phyloP scores from a whole-genome alignment of 2,113 vertebrate genomes.

The Blennius ocellaris region DNA sequence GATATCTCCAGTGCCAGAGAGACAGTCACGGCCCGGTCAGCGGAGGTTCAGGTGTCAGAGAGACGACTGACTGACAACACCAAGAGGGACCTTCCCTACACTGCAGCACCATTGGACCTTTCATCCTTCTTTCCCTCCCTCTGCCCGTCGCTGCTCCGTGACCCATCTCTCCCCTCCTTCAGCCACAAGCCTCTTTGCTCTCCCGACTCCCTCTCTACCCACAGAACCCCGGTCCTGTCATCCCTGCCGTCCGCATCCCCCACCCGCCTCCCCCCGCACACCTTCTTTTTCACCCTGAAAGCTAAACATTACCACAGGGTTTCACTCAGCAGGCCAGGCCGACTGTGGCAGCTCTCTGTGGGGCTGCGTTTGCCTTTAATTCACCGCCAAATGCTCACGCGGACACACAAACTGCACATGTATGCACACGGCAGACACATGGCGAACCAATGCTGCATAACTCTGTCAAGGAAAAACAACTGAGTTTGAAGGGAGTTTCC shows the following conservation, averaged over 20 bases:
- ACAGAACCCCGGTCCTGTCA: conserved; percentile 57
- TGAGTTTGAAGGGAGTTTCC: conserved; percentile 1
- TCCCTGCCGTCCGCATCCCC: conserved; percentile 54
- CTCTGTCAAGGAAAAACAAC: conserved; percentile 3
- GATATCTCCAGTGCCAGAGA: conserved; percentile 72
- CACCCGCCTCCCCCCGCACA: conserved; percentile 48
- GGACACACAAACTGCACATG: conserved; percentile 11
- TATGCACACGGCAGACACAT: conserved; percentile 9
- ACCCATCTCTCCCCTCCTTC: conserved; percentile 51
- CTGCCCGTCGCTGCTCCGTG: conserved; percentile 45
- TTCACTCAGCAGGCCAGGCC: conserved; percentile 76
- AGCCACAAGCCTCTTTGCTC: conserved; percentile 49
- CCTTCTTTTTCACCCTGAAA: conserved; percentile 74
- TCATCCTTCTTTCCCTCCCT: conserved; percentile 66
- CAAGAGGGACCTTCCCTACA: conserved; percentile 62
- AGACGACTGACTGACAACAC: conserved; percentile 76
- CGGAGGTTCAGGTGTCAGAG: conserved; percentile 80
- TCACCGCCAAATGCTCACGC: conserved; percentile 39
- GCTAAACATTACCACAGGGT: conserved; percentile 75
- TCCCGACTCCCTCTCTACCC: conserved; percentile 42
- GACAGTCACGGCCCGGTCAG: conserved; percentile 81
- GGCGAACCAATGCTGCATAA: background rate
- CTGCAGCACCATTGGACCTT: conserved; percentile 61
- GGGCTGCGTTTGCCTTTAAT: conserved; percentile 68
- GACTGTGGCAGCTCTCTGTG: conserved; percentile 71